Base-by-base conservation (phyloP, 1,140 invertebrate genomes). In the Probaryconus sp. region DNA sequence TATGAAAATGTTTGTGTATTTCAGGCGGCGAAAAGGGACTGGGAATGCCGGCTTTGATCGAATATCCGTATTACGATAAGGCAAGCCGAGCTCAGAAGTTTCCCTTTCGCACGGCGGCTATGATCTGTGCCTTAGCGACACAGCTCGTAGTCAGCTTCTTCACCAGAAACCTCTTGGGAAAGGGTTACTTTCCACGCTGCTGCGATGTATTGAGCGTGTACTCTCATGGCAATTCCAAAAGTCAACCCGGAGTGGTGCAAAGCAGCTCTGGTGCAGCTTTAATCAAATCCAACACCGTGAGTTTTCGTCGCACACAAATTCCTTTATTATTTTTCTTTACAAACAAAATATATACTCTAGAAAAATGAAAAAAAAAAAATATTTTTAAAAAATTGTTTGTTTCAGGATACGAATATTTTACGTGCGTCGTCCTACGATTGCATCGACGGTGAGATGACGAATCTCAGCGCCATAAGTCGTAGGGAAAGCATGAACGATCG, bases 21-120 rank as follows among this genome's bases (percentile, higher is more conserved):
- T 5, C 51, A 86, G 89, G 89, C 1, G 93, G 94, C 2, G 94
- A 95, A 78, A 85, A 87, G 18, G 87, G 90, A 11, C 82, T 95
- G 11, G 87, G 89, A 3, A 85, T 95, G 28, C 90, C 91, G 1
- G 83, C 92, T 2, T 53, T 91, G 5, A 90, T 93, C 30, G 88
- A 91, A 68, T 94, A 90, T 79, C 92, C 91, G 1, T 90, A 84
- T 56, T 93, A 89, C 79, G 86, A 91, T 70, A 80, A 86, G n/a
- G 87, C 79, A 28, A 87, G 81, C 1, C 67, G 86, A 4, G 83
- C 80, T 1, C 92, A 93, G 77, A 87, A 87, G 56, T 92, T 92
- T 75, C 91, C 91, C 4, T 91, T 91, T 61, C 85, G 90, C 11
- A 91, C 90, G 1, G 80, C 89, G 2, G 83, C 89, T 20, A 91